Evolutionary conservation across 2,113 vertebrate genomes (phyloP), one percentile per base, ranked within the genome.

Genomic region (Tenebrosternarchus preto): DNA sequence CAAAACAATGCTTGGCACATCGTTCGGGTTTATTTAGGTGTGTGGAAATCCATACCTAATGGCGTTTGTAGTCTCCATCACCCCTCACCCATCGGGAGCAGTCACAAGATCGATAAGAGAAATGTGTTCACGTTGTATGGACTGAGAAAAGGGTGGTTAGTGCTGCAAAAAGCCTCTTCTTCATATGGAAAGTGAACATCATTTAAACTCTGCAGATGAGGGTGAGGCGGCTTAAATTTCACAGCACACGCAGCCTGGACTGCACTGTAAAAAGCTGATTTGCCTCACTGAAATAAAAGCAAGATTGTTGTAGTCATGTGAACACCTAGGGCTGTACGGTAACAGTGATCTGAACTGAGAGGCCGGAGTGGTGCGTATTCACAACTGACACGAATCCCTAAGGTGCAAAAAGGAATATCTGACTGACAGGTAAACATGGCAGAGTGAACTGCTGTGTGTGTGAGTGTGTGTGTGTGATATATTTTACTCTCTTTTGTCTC

Each of bases 371-470:
- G 73, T 53, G 61, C 67, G 67, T 80, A 46, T 74, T 76, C 17
- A 25, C 61, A 76, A 84, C 61, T 80, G 80, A 76, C 73, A 73
- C 16, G 4, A 50, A 70, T 82, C 77, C 75, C 66, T 67, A 80
- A 82, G 77, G 56, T 69, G 50, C 66, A 69, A 78, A 64, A 74
- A 76, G 85, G 86, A 87, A 88, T 76, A 57, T 69, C 9, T 87
- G 88, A 90, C 75, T 86, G 89, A 88, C 89, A 87, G 88, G 57
- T 82, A 78, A 71, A 71, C 19, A 64, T 78, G 50, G 29, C 69
- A 72, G 80, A 72, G 24, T 70, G 56, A 77, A n/a, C 59, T 17
- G 33, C 20, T 5, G 11, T 39, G 39, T 64, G 29, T 39, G 27
- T 59, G 22, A 22, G 31, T 33, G 50, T 69, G 68, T 43, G 5